Conservation (phyloP, 2,113 vertebrate species). For the Ailurus styani region DNA sequence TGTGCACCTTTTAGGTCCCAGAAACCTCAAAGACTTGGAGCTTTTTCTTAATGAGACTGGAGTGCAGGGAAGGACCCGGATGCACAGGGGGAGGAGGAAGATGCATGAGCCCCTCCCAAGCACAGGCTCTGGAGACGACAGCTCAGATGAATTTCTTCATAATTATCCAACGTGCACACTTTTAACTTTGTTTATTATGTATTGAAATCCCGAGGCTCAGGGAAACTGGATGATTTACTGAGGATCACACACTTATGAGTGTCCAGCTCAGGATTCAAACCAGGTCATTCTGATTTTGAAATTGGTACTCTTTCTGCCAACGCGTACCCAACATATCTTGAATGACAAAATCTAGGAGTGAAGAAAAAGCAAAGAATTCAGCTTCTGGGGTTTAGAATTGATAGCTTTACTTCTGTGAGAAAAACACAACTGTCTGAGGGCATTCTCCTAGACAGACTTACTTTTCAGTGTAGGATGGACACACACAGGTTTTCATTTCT, state of each 20-base stretch:
- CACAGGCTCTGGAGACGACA: rapidly evolving
- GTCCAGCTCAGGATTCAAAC: neutral
- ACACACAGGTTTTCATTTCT: neutral
- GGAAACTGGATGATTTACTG: neutral
- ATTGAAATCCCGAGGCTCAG: neutral
- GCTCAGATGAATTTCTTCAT: neutral
- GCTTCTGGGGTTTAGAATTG: neutral
- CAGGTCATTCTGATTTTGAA: neutral
- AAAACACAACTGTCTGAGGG: neutral
- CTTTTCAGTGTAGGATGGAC: neutral
- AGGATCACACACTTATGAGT: neutral
- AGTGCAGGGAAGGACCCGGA: neutral
- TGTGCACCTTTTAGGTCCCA: neutral
- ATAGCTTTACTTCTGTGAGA: neutral
- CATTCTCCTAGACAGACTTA: neutral
- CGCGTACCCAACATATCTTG: neutral
- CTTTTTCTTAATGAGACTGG: neutral
- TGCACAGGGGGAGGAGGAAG: neutral
- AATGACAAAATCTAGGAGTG: neutral
- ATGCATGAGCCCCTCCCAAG: neutral
- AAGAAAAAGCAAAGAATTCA: neutral
- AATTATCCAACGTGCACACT: neutral
- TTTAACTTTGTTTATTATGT: neutral
- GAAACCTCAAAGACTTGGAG: neutral
- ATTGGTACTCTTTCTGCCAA: neutral